Conservation (phyloP, 2,797 vertebrate species). For the Megalops cyprinoides region DNA sequence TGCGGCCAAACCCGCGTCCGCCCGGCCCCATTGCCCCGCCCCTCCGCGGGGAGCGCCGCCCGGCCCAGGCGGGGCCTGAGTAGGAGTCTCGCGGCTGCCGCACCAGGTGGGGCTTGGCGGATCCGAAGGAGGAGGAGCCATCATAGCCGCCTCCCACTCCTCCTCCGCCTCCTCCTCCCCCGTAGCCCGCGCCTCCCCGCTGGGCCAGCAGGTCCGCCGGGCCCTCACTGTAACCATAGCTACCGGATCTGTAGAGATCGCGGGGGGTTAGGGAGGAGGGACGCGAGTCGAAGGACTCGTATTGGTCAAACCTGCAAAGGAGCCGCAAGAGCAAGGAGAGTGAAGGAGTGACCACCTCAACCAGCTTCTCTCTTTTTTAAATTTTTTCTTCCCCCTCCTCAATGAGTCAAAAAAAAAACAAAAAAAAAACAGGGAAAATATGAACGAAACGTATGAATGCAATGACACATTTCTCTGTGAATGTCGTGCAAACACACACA, state of each 20-base stretch:
- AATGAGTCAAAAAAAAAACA: background rate
- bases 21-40: slow-evolving; percentile 73
- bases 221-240: slow-evolving; percentile 85
- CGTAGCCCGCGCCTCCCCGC: slow-evolving; percentile 76
- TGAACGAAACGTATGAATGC: slow-evolving; percentile 8
- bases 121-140: slow-evolving; percentile 75
- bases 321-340: slow-evolving; percentile 57
- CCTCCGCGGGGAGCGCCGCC: slow-evolving; percentile 78
- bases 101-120: slow-evolving; percentile 78
- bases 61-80: slow-evolving; percentile 77
- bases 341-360: slow-evolving; percentile 32
- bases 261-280: slow-evolving; percentile 80
- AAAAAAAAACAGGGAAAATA: no score
- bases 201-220: slow-evolving; percentile 81
- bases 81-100: slow-evolving; percentile 78
- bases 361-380: slow-evolving; percentile 60
- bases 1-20: slow-evolving; percentile 76
- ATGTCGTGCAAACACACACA: slow-evolving; percentile 22
- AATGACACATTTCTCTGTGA: slow-evolving; percentile 25
- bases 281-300: slow-evolving; percentile 89
- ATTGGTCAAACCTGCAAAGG: slow-evolving; percentile 88
- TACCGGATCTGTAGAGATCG: slow-evolving; percentile 87
- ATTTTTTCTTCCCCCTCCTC: slow-evolving; percentile 61
- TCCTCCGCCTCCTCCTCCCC: slow-evolving; percentile 68
- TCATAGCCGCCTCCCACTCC: slow-evolving; percentile 71